Evolutionary conservation across 2,113 vertebrate genomes (phyloP).

Genomic region (Poeciliopsis turrubarensis): DNA sequence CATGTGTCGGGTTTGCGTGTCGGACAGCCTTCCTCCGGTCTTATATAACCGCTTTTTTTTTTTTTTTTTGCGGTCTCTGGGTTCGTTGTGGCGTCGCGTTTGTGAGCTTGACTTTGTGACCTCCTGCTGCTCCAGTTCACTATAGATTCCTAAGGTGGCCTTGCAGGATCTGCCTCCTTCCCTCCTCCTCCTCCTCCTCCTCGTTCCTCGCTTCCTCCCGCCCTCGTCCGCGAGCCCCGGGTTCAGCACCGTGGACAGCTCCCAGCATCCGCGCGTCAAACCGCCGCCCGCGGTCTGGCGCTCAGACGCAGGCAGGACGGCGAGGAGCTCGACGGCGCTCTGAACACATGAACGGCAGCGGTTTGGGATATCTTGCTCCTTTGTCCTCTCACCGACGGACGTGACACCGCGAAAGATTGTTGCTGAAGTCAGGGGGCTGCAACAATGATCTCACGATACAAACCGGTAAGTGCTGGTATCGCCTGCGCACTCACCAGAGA

Average conservation of each 20-base stretch:
- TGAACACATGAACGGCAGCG: slow-evolving; percentile 28
- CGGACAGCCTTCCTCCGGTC: slow-evolving; percentile 2
- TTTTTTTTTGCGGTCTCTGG: slow-evolving; percentile 17
- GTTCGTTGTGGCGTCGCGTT: slow-evolving; percentile 15
- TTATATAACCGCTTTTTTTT: slow-evolving; percentile 48
- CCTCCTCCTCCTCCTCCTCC: not conserved
- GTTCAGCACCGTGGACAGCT: slow-evolving; percentile 83
- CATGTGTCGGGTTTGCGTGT: not conserved
- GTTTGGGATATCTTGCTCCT: not conserved
- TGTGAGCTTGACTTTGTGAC: not conserved
- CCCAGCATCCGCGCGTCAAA: slow-evolving; percentile 30
- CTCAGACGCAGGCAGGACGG: slow-evolving; percentile 22
- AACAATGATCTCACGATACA: slow-evolving; percentile 76
- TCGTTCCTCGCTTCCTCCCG: not conserved
- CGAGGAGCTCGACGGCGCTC: slow-evolving; percentile 6
- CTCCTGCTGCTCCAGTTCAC: slow-evolving; percentile 1
- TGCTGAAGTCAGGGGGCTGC: slow-evolving; percentile 37
- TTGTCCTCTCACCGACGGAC: slow-evolving; percentile 18
- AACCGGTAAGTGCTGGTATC: slow-evolving; percentile 71
- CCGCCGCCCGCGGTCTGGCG: not conserved
- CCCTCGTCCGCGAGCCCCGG: slow-evolving; percentile 6
- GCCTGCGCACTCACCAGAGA: slow-evolving; percentile 16
- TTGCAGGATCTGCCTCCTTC: slow-evolving; percentile 15
- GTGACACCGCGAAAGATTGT: slow-evolving; percentile 19
- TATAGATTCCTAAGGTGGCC: slow-evolving; percentile 25